Conservation (phyloP, 2,797 vertebrate genomes). For the Darevskia nairensis region DNA sequence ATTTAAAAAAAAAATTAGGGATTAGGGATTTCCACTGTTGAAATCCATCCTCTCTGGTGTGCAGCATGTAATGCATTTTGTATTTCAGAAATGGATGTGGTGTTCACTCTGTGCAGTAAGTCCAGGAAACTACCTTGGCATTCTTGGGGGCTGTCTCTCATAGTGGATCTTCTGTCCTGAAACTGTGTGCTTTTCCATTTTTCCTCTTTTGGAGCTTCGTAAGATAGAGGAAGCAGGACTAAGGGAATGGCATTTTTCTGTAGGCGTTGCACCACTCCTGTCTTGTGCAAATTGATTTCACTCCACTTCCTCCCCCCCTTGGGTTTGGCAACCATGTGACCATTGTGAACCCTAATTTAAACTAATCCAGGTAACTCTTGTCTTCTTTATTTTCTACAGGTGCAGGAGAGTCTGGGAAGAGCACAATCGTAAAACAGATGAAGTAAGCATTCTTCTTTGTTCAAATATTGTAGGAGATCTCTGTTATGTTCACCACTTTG, state of each 20-base stretch:
- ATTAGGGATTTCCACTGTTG: neutral
- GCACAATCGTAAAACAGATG: slow-evolving; percentile 82
- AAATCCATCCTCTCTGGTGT: neutral
- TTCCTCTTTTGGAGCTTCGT: neutral
- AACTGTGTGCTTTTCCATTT: neutral
- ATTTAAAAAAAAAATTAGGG: neutral
- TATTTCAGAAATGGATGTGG: neutral
- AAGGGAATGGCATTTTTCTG: neutral
- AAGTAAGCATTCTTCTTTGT: slow-evolving; percentile 69
- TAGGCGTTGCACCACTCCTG: neutral
- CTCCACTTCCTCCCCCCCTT: neutral
- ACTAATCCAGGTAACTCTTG: neutral
- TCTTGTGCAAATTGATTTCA: neutral
- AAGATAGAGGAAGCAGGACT: too few relatives aligned
- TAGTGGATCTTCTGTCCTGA: neutral
- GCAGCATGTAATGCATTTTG: neutral
- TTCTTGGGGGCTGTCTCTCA: neutral
- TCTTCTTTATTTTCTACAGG: slow-evolving; percentile 64
- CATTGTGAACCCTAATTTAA: neutral
- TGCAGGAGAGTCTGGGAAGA: slow-evolving; percentile 83
- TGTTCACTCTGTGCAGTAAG: neutral
- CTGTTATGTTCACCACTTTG: neutral
- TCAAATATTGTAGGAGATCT: neutral
- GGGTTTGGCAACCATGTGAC: neutral
- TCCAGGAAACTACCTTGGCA: neutral